Percentiles rank a stretch among this genome's conserved stretches.
Evolutionary conservation across 2,113 vertebrate genomes (phyloP).

Genomic region (Scatophagus argus): DNA sequence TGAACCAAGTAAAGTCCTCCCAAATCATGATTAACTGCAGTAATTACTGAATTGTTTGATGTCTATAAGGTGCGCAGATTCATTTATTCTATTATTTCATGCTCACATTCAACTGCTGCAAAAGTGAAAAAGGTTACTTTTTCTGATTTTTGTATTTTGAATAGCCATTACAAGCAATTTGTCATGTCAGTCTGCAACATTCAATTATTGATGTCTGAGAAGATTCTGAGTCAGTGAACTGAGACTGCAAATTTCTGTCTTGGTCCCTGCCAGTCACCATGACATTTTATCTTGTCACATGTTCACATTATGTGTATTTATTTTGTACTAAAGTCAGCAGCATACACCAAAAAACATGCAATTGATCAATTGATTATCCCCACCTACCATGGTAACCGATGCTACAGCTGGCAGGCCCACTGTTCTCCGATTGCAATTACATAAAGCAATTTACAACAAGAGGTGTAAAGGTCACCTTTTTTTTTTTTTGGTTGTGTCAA

Average conservation of each 20-base stretch:
- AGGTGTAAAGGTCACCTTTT: no score
- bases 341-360: not conserved
- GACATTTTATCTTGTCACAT: constrained; percentile 13
- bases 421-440: not conserved
- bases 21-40: constrained; percentile 75
- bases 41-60: constrained; percentile 63
- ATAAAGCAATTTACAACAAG: not conserved
- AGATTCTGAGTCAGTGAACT: constrained; percentile 16
- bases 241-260: constrained; percentile 28
- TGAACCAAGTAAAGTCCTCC: constrained; percentile 61
- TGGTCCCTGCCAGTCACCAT: not conserved
- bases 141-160: constrained; percentile 15
- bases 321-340: not conserved
- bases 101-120: constrained; percentile 16
- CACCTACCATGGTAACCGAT: not conserved
- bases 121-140: not conserved
- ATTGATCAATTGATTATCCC: not conserved
- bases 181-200: not conserved
- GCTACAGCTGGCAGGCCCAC: not conserved
- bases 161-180: constrained; percentile 4
- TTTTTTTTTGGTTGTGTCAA: no score
- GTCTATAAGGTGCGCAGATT: constrained; percentile 58
- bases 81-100: constrained; percentile 24
- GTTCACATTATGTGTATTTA: constrained; percentile 14
- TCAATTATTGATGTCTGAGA: constrained; percentile 18